Base-by-base conservation (phyloP, 2,888 invertebrate genomes). In the Taphrorychus bicolor region DNA sequence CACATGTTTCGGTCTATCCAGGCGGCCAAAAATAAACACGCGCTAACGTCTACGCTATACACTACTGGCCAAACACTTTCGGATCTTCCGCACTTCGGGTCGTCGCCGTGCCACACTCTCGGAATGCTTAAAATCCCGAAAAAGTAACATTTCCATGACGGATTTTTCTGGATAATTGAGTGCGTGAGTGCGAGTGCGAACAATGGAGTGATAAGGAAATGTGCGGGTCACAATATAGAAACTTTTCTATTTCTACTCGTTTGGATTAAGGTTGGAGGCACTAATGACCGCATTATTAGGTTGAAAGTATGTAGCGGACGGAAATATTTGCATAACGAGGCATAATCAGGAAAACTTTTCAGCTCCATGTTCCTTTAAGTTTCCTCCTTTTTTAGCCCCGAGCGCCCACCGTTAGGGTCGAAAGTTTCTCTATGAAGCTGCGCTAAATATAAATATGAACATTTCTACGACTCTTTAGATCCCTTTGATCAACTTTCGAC, bases 21-120 rank as follows among this genome's bases (percentile, higher is more conserved):
- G 48, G 48, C 22, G 52, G 59, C 66, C 66, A 56, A 66, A 65
- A 66, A 66, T 66, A 66, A 66, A 66, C 66, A 66, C 66, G 42
- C 51, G 42, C 61, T 24, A 59, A 54, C 66, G 59, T 66, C 66
- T 66, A 59, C 40, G 64, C 7, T 7, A 7, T 32, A 45, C 45
- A 17, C 5, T 5, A 66, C 66, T 66, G 59, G 66, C 66, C 66
- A 59, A 65, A 59, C 59, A 66, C 66, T 66, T 59, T 66, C 56
- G 54, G 24, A 56, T 66, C 66, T 66, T 66, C 66, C 66, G 59
- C 54, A 59, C 64, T 64, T 58, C 53, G 53, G 64, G 59, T 66
- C 59, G 54, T 32, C 32, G 32, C 5, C 45, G 32, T 32, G 7
- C 11, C 32, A 32, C 7, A 32, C 32, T 32, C 32, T 32, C 32